A percentile compares a stretch with the other conserved stretches of the same genome.
phyloP scores from a whole-genome alignment of 1,140 invertebrate genomes.

The Calliopsis andreniformis region DNA sequence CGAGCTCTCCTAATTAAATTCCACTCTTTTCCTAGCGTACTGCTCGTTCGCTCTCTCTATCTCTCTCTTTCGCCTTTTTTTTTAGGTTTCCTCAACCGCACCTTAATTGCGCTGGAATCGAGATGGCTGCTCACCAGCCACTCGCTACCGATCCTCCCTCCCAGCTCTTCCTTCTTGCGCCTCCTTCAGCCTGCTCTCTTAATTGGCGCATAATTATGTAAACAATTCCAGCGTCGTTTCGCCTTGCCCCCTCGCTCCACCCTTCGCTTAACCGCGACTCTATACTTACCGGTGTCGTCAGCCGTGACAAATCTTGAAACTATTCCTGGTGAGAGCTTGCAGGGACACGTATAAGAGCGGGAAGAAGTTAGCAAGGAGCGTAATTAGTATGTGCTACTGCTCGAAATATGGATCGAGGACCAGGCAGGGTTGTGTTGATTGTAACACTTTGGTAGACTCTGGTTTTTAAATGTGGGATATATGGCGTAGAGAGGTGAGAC shows the following conservation, averaged over 20 bases:
- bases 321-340: slow-evolving; percentile 23
- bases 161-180: slow-evolving; percentile 43
- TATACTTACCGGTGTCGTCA: slow-evolving; percentile 52
- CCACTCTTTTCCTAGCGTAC: slow-evolving; percentile 76
- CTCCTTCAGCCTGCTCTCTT: slow-evolving; percentile 69
- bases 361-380: slow-evolving; percentile 36
- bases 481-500: no score
- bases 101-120: slow-evolving; percentile 78
- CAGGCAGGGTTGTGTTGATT: background rate
- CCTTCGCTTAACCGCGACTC: slow-evolving; percentile 47
- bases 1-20: slow-evolving; percentile 79
- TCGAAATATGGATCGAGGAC: background rate
- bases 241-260: slow-evolving; percentile 6
- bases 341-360: background rate
- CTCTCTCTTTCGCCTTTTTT: slow-evolving; percentile 60
- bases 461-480: no score
- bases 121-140: slow-evolving; percentile 69
- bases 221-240: slow-evolving; percentile 71
- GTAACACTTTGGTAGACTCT: no score
- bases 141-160: slow-evolving; percentile 66
- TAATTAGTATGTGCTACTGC: slow-evolving; percentile 27
- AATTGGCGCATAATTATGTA: slow-evolving; percentile 80
- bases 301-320: slow-evolving; percentile 52
- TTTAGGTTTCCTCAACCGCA: slow-evolving; percentile 77
- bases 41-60: background rate